phyloP scores from a whole-genome alignment of 2,797 vertebrate genomes.

The Champsocephalus esox region DNA sequence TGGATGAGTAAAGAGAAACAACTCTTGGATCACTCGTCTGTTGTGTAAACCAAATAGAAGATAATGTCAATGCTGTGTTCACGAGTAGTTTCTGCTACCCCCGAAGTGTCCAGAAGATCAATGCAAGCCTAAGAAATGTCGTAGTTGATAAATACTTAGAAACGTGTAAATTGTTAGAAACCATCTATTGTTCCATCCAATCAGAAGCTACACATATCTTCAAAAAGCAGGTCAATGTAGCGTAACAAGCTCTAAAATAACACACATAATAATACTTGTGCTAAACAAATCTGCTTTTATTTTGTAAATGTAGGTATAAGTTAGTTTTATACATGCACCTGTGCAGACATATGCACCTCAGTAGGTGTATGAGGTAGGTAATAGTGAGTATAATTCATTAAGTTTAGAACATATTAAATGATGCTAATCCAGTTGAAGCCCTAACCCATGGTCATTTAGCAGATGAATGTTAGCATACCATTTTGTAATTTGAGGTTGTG shows the following conservation, averaged over 20 bases:
- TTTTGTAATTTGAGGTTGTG: not conserved
- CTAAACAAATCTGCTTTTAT: not conserved
- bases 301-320: not conserved
- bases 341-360: not conserved
- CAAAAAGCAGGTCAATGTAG: not conserved
- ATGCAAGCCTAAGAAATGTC: not conserved
- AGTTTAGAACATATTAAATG: not conserved
- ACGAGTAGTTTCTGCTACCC: not conserved
- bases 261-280: not conserved
- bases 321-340: not conserved
- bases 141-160: not conserved
- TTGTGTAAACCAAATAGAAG: not conserved
- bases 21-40: not conserved
- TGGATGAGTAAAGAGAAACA: not conserved
- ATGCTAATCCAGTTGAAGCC: not conserved
- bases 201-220: slow-evolving; percentile 1
- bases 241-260: not conserved
- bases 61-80: not conserved
- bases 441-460: not conserved
- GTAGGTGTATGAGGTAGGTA: too few species aligned
- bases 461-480: not conserved
- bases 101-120: not conserved
- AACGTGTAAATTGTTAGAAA: not conserved
- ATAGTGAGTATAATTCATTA: not conserved
- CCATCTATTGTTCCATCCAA: not conserved